phyloP scores from a whole-genome alignment of 2,888 invertebrate species.

The Torymus tubicola region DNA sequence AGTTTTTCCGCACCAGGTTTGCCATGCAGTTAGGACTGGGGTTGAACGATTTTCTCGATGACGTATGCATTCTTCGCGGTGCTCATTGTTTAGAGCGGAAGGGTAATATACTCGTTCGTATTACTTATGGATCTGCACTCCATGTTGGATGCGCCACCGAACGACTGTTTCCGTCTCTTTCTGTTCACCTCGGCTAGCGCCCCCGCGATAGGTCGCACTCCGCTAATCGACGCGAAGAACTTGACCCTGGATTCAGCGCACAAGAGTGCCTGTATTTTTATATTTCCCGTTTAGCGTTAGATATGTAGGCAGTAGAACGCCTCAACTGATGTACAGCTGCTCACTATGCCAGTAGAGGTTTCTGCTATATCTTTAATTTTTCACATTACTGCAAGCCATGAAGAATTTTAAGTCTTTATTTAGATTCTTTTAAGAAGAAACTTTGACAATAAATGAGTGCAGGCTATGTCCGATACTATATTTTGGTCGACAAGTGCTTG shows the following conservation, averaged over 20 bases:
- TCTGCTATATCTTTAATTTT: constrained; percentile 4
- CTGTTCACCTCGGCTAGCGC: not conserved
- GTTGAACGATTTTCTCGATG: too few species aligned
- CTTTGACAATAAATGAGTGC: not conserved
- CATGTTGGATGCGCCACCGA: too few species aligned
- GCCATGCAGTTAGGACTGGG: too few species aligned
- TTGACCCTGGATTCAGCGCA: constrained; percentile 53
- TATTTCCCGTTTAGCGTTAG: constrained; percentile 8
- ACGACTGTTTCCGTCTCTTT: constrained; percentile 7
- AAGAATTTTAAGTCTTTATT: too few species aligned
- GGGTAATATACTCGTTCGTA: too few species aligned
- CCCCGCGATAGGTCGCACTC: not conserved
- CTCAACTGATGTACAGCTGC: not conserved
- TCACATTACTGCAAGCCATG: not conserved
- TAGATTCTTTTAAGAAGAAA: not conserved
- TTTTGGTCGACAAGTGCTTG: constrained; percentile 18
- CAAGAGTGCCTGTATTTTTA: constrained; percentile 39
- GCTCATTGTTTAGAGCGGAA: too few species aligned
- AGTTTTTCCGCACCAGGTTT: too few species aligned
- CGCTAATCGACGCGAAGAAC: constrained; percentile 47
- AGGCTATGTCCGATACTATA: constrained; percentile 14
- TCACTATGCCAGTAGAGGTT: not conserved
- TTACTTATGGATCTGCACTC: too few species aligned
- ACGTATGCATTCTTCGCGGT: too few species aligned
- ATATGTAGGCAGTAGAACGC: not conserved